phyloP scores from a whole-genome alignment of 2,113 vertebrate genomes.

The Clinocottus analis region DNA sequence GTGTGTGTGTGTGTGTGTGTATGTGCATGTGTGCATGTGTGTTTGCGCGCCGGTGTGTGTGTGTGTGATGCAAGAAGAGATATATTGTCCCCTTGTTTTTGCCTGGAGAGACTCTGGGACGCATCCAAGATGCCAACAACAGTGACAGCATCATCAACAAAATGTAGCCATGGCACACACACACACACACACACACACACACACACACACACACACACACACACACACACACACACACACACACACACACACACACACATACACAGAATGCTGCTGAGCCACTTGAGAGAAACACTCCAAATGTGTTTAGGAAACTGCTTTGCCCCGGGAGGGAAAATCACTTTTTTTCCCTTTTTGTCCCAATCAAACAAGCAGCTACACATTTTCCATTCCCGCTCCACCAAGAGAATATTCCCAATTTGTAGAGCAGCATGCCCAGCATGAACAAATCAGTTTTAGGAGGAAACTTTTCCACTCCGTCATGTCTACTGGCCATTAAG shows the following conservation, averaged over 20 bases:
- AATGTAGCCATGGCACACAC: slow-evolving; percentile 57
- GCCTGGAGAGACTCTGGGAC: slow-evolving; percentile 69
- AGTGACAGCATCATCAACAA: slow-evolving; percentile 82
- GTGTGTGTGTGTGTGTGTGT: slow-evolving; percentile 21
- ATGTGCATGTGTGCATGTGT: slow-evolving; percentile 2
- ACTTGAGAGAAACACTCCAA: slow-evolving; percentile 77
- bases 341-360: slow-evolving; percentile 61
- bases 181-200: slow-evolving; percentile 3
- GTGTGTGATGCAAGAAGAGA: slow-evolving; percentile 55
- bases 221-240: slow-evolving; percentile 1
- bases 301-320: slow-evolving; percentile 76
- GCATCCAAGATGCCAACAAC: slow-evolving; percentile 73
- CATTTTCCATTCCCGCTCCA: slow-evolving; percentile 42
- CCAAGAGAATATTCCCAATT: slow-evolving; percentile 25
- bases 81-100: slow-evolving; percentile 67
- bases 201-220: slow-evolving; percentile 25
- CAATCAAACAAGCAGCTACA: slow-evolving; percentile 68
- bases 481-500: slow-evolving; percentile 60
- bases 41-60: neutral
- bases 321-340: slow-evolving; percentile 63
- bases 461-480: slow-evolving; percentile 45
- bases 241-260: slow-evolving; percentile 5
- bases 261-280: slow-evolving; percentile 65
- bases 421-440: slow-evolving; percentile 21
- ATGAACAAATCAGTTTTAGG: slow-evolving; percentile 41